Evolutionary conservation across 2,797 vertebrate species (phyloP).

Genomic region (Pachyuromys duprasi): DNA sequence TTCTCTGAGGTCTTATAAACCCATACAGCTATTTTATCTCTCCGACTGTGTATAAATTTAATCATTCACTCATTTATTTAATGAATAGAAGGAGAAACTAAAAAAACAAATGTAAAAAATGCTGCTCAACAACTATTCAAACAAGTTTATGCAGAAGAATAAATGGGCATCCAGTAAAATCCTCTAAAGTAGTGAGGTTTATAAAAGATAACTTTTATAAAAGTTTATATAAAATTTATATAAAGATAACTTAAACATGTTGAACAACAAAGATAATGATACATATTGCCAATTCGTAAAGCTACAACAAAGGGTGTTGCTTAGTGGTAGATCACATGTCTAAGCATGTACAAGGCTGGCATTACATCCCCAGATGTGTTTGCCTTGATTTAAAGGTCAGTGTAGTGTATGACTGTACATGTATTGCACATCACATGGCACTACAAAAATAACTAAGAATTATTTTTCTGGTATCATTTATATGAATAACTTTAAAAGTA

Average conservation of each 20-base stretch:
- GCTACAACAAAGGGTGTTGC: not conserved
- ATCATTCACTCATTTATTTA: constrained; percentile 2
- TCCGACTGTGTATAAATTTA: not conserved
- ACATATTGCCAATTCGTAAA: not conserved
- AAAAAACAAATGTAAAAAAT: constrained; percentile 13
- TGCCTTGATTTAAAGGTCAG: not conserved
- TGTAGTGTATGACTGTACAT: not conserved
- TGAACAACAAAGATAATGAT: not conserved
- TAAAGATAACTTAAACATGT: not conserved
- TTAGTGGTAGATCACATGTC: not conserved
- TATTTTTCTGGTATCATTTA: not conserved
- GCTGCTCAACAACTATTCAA: not conserved
- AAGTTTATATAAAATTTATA: no score
- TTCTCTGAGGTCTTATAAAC: not conserved
- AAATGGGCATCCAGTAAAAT: not conserved
- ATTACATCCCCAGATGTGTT: not conserved
- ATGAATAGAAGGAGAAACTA: not conserved
- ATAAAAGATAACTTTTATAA: no score
- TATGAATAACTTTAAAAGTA: not conserved
- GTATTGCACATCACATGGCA: not conserved
- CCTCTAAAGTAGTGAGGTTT: not conserved
- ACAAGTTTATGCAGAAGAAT: not conserved
- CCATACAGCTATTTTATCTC: not conserved
- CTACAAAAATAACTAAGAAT: not conserved
- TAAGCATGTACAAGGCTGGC: not conserved